phyloP scores from a whole-genome alignment of 2,888 invertebrate species.

The Lymantria dispar region DNA sequence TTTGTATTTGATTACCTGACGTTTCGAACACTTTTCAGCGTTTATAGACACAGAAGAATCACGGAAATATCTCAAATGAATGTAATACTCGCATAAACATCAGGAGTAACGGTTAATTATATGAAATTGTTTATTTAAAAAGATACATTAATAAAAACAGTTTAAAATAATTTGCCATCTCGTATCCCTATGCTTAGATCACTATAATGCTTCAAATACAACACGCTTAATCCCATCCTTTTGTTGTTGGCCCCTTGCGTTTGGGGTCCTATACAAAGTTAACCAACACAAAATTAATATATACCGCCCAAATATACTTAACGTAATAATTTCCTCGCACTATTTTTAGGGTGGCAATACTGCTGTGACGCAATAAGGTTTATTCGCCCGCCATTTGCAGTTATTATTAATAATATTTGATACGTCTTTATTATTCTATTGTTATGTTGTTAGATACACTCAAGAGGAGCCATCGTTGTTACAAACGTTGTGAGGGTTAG shows the following conservation, averaged over 20 bases:
- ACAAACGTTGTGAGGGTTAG: conserved; percentile 28
- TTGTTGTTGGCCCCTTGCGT: conserved; percentile 57
- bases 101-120: too few relatives aligned
- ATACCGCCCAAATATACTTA: conserved; percentile 71
- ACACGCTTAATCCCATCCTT: conserved; percentile 75
- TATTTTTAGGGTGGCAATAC: conserved; percentile 43
- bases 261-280: conserved; percentile 49
- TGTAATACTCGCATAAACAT: too few relatives aligned
- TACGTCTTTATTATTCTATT: conserved; percentile 53
- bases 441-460: conserved; percentile 55
- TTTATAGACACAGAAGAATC: too few relatives aligned
- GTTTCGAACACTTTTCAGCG: too few relatives aligned
- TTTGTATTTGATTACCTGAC: too few relatives aligned
- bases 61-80: too few relatives aligned
- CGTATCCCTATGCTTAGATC: conserved; percentile 49
- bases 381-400: conserved; percentile 36
- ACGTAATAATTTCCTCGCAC: conserved; percentile 53
- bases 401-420: conserved; percentile 56
- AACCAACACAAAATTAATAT: conserved; percentile 72
- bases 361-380: conserved; percentile 41
- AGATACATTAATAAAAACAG: background rate
- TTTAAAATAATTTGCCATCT: conserved; percentile 16
- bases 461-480: conserved; percentile 51
- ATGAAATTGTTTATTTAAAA: background rate
- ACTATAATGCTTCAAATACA: conserved; percentile 70